Evolutionary conservation across 2,888 invertebrate species (phyloP), one percentile per base, ranked within the genome.

Genomic region (Cenopis cana): DNA sequence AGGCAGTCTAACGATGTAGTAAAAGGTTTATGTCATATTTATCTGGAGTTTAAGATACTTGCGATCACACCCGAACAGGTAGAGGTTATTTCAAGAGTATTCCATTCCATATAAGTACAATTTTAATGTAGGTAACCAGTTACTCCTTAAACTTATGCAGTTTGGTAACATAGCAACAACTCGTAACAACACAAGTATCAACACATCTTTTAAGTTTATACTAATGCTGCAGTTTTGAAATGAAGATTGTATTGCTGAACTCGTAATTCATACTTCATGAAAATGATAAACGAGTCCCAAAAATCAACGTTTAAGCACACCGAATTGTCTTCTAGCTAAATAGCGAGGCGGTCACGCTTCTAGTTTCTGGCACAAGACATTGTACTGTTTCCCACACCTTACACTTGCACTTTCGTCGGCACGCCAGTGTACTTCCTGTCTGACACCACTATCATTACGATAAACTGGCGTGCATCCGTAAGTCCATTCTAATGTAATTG

Each of bases 321-420:
- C 59, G 38, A 65, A 52, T 59, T 70, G 69, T 70, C 59, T 70
- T 59, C 60, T 38, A 60, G 54, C 46, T 54, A 70, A 70, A 52
- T 49, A 66, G 65, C 70, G 65, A 60, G 65, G 70, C 70, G 67
- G 71, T 60, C 56, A 67, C 71, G 71, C 55, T 71, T 66, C 29
- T 66, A 6, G n/a, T 49, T 54, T 3, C 38, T 36, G 29, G 46
- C 50, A 17, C 38, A n/a, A 38, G 24, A 36, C 52, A 59, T 46
- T 60, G 61, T 33, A 54, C 69, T 65, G 65, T 46, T 70, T 70
- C 70, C 66, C 70, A 69, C 70, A 69, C 64, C 56, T 59, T 17
- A 60, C 60, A 67, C 71, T 71, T 71, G 71, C 67, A 61, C 71
- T 71, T 67, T 71, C 67, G 50, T 61, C 67, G 61, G 24, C 55